phyloP scores from a whole-genome alignment of 2,888 invertebrate genomes.

The Octonoba sinensis region DNA sequence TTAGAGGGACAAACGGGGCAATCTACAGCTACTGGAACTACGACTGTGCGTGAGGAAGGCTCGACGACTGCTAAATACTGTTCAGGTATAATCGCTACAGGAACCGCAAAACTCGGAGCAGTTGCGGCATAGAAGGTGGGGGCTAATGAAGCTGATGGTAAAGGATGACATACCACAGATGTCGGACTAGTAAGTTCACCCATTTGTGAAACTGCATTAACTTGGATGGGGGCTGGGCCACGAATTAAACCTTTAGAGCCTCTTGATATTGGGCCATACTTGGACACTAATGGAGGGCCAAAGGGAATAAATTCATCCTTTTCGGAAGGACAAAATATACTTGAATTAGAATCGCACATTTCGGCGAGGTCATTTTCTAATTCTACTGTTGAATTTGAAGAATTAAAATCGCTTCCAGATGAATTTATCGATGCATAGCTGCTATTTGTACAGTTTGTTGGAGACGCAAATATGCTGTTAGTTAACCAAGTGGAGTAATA shows the following conservation, averaged over 20 bases:
- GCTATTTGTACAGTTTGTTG: constrained; percentile 23
- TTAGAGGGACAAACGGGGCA: constrained; percentile 38
- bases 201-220: constrained; percentile 64
- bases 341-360: constrained; percentile 26
- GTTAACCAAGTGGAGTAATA: constrained; percentile 69
- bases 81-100: constrained; percentile 60
- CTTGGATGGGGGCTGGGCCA: constrained; percentile 65
- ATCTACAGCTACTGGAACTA: constrained; percentile 57
- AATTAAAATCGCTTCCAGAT: constrained; percentile 12
- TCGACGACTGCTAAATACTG: constrained; percentile 57
- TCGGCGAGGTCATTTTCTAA: constrained; percentile 31
- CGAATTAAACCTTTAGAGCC: constrained; percentile 51
- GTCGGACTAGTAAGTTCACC: constrained; percentile 65
- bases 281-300: constrained; percentile 78
- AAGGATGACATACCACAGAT: constrained; percentile 60
- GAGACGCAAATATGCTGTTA: constrained; percentile 67
- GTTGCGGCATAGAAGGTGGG: constrained; percentile 61
- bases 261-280: constrained; percentile 80
- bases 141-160: constrained; percentile 62
- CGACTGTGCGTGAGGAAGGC: constrained; percentile 32
- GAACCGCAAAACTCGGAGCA: constrained; percentile 55
- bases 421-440: constrained; percentile 22
- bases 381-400: constrained; percentile 25
- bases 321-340: constrained; percentile 71
- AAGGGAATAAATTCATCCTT: constrained; percentile 80